Conservation (phyloP, 1,140 invertebrate species). For the Drosophila sturtevanti region DNA sequence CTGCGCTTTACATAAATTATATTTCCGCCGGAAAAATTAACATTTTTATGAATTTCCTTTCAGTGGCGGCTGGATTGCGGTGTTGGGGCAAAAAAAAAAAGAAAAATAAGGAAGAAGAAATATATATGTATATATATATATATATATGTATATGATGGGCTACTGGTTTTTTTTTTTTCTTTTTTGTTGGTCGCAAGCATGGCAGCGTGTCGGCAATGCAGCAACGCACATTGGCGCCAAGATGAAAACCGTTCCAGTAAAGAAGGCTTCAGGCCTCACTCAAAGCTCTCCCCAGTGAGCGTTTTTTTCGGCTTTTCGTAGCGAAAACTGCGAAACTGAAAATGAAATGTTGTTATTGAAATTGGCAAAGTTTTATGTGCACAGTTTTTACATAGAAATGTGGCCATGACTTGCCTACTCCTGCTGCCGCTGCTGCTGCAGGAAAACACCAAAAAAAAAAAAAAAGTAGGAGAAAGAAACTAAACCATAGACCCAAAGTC, state of each 20-base stretch:
- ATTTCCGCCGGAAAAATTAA: slow-evolving; percentile 81
- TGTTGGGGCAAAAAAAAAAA: slow-evolving; percentile 31
- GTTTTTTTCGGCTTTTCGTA: slow-evolving; percentile 26
- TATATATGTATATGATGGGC: slow-evolving; percentile 3
- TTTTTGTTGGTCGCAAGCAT: neutral
- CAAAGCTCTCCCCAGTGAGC: slow-evolving; percentile 61
- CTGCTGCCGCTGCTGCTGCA: no score
- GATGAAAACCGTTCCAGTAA: slow-evolving; percentile 19
- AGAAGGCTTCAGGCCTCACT: slow-evolving; percentile 27
- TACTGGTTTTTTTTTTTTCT: neutral
- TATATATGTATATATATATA: neutral
- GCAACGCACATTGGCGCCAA: slow-evolving; percentile 71
- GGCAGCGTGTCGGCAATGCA: slow-evolving; percentile 29
- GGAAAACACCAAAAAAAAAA: slow-evolving; percentile 42
- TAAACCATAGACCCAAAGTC: slow-evolving; percentile 43
- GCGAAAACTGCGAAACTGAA: slow-evolving; percentile 54
- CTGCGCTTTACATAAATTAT: slow-evolving; percentile 81
- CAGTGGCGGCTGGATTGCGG: slow-evolving; percentile 63
- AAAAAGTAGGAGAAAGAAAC: no score
- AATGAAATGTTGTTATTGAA: slow-evolving; percentile 80
- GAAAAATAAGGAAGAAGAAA: slow-evolving; percentile 9
- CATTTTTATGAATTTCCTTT: slow-evolving; percentile 82
- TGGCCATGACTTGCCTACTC: slow-evolving; percentile 69
- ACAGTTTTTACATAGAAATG: slow-evolving; percentile 77
- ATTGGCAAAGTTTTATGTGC: slow-evolving; percentile 79